Percentiles rank a stretch among this genome's conserved stretches.
These are phyloP conservation scores for Steinernema khuongi DNA, from an alignment of 1,140 invertebrate species.

Conservation along the genomic window DNA sequence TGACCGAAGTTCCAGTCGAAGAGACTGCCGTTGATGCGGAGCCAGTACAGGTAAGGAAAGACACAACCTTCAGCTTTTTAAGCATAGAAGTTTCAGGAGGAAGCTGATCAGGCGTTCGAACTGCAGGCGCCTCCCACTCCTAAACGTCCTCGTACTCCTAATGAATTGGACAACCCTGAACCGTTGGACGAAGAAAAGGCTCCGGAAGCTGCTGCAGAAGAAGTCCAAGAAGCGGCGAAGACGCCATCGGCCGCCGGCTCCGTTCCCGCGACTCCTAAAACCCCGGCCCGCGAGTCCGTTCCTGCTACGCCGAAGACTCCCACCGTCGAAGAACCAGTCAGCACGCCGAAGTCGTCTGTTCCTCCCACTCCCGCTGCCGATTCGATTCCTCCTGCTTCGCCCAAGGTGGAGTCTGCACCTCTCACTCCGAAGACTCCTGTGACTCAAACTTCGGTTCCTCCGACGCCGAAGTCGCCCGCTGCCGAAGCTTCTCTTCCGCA, in stretches of 20 bases:
- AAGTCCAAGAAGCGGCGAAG: slow-evolving; percentile 19
- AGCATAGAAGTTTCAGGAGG: not conserved
- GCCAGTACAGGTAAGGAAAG: not conserved
- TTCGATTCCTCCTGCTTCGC: not conserved
- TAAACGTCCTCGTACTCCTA: slow-evolving; percentile 55
- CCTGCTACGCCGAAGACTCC: not conserved
- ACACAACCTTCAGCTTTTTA: not conserved
- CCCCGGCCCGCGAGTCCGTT: slow-evolving; percentile 18
- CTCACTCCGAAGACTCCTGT: slow-evolving; percentile 24
- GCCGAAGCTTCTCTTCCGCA: slow-evolving; percentile 30
- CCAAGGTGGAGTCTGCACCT: slow-evolving; percentile 17
- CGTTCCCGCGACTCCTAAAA: slow-evolving; percentile 32
- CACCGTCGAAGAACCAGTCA: not conserved
- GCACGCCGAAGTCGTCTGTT: not conserved
- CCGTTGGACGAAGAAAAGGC: slow-evolving; percentile 29
- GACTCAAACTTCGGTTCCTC: slow-evolving; percentile 28
- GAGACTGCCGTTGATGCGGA: no score
- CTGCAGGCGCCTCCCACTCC: slow-evolving; percentile 52
- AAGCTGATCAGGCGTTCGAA: slow-evolving; percentile 39
- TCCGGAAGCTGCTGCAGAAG: slow-evolving; percentile 16
- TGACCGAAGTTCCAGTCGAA: not conserved
- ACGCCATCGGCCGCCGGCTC: slow-evolving; percentile 11
- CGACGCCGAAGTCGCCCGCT: slow-evolving; percentile 22
- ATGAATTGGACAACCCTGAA: slow-evolving; percentile 48
- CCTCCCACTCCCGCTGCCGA: not conserved